Conservation (phyloP, 1,140 invertebrate species). For the Aphelinus certus region DNA sequence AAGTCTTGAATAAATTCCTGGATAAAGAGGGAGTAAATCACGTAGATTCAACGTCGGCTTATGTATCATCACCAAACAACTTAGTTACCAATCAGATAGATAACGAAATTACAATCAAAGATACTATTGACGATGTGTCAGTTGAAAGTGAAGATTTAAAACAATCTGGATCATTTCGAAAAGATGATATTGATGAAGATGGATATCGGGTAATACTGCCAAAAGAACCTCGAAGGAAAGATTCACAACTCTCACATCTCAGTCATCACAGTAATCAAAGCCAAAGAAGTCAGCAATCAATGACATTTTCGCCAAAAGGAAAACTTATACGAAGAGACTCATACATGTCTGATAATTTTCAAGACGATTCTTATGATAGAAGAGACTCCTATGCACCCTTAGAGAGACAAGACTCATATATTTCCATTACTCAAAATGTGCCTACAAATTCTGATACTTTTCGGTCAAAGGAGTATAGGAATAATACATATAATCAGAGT, state of each 20-base stretch:
- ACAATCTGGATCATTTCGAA: too few species aligned
- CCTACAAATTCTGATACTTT: constrained; percentile 55
- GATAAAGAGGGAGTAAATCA: constrained; percentile 42
- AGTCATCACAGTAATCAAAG: constrained; percentile 54
- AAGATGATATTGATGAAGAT: constrained; percentile 49
- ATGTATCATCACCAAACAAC: too few species aligned
- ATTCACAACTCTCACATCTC: constrained; percentile 58
- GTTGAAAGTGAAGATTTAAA: too few species aligned
- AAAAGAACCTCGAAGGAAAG: constrained; percentile 55
- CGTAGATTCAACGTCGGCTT: constrained; percentile 40
- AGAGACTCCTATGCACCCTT: constrained; percentile 49
- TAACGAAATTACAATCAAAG: too few species aligned
- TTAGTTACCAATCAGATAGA: too few species aligned
- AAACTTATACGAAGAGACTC: constrained; percentile 57
- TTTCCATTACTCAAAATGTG: constrained; percentile 53
- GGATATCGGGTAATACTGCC: constrained; percentile 56
- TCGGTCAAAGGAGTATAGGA: constrained; percentile 54
- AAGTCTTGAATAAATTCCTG: too few species aligned
- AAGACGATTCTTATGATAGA: constrained; percentile 49
- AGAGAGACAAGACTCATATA: constrained; percentile 55
- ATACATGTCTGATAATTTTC: constrained; percentile 57
- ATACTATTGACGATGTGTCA: too few species aligned
- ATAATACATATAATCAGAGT: constrained; percentile 59
- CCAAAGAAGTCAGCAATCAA: constrained; percentile 48
- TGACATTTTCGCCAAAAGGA: constrained; percentile 55